These are phyloP conservation scores for Rhopalosiphum padi DNA, from an alignment of 1,140 invertebrate genomes.

Conservation along the genomic window DNA sequence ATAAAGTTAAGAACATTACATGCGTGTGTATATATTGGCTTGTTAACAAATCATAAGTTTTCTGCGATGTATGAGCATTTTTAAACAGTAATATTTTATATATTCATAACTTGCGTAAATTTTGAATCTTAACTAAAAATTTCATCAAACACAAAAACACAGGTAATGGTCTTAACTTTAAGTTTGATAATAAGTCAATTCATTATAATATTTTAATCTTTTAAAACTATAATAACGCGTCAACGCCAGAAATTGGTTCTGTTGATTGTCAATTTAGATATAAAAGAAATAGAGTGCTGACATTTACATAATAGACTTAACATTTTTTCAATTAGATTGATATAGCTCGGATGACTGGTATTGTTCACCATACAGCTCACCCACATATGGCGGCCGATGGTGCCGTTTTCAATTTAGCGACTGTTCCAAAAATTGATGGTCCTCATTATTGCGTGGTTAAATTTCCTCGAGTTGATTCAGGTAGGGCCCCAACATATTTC, in stretches of 20 bases:
- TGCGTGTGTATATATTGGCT: too few relatives aligned
- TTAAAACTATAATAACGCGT: neutral
- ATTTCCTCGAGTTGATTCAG: constrained; percentile 66
- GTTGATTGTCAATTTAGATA: neutral
- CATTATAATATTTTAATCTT: neutral
- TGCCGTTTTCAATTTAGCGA: constrained; percentile 80
- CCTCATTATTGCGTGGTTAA: constrained; percentile 76
- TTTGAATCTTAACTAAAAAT: too few relatives aligned
- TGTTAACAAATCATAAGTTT: too few relatives aligned
- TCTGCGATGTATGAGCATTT: too few relatives aligned
- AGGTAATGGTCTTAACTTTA: neutral
- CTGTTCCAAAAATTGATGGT: constrained; percentile 72
- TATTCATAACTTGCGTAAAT: too few relatives aligned
- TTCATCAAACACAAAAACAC: too few relatives aligned
- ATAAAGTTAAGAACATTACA: too few relatives aligned
- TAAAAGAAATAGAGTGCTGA: neutral
- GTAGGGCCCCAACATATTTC: neutral
- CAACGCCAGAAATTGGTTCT: neutral
- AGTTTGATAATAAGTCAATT: neutral
- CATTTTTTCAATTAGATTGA: constrained; percentile 9
- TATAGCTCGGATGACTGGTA: constrained; percentile 66
- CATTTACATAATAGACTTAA: neutral
- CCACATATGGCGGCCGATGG: constrained; percentile 82
- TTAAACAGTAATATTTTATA: too few relatives aligned
- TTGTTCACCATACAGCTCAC: constrained; percentile 86